Percentiles rank a stretch among this genome's conserved stretches.
Evolutionary conservation across 1,140 invertebrate species (phyloP).

Genomic region (Drosophila bocki): DNA sequence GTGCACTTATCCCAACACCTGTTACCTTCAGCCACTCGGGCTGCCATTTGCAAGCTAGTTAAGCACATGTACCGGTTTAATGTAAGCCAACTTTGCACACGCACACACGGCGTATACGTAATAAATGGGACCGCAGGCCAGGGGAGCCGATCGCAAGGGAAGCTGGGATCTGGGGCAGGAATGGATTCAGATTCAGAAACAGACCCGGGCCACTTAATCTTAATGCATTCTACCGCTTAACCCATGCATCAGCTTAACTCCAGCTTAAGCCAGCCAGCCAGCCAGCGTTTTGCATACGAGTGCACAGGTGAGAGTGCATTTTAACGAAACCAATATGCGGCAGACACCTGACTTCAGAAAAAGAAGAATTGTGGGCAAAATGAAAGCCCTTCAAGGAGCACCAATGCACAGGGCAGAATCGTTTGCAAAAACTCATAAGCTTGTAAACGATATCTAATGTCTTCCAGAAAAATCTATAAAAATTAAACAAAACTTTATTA

Average conservation of each 20-base stretch:
- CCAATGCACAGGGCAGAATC: constrained; percentile 1
- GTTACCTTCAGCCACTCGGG: constrained; percentile 21
- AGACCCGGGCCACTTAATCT: constrained; percentile 73
- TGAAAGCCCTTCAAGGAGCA: constrained; percentile 30
- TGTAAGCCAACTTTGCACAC: constrained; percentile 35
- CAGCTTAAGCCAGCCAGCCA: constrained; percentile 61
- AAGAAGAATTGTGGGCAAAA: constrained; percentile 45
- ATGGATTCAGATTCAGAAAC: constrained; percentile 46
- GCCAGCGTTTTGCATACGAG: constrained; percentile 50
- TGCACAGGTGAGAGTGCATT: constrained; percentile 60
- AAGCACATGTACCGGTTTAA: constrained; percentile 39
- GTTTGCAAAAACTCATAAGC: background rate
- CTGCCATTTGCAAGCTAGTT: constrained; percentile 45
- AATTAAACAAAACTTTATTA: background rate
- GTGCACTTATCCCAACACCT: constrained; percentile 18
- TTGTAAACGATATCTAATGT: background rate
- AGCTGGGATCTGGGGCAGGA: constrained; percentile 18
- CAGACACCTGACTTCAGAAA: constrained; percentile 71
- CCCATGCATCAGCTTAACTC: constrained; percentile 78
- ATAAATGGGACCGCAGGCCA: constrained; percentile 34
- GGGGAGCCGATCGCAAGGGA: constrained; percentile 19
- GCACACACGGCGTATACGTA: constrained; percentile 52
- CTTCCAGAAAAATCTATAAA: too few relatives aligned
- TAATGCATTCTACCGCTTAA: constrained; percentile 81
- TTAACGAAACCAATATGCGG: constrained; percentile 78